Evolutionary conservation across 2,797 vertebrate species (phyloP).

Genomic region (Salmo trutta): DNA sequence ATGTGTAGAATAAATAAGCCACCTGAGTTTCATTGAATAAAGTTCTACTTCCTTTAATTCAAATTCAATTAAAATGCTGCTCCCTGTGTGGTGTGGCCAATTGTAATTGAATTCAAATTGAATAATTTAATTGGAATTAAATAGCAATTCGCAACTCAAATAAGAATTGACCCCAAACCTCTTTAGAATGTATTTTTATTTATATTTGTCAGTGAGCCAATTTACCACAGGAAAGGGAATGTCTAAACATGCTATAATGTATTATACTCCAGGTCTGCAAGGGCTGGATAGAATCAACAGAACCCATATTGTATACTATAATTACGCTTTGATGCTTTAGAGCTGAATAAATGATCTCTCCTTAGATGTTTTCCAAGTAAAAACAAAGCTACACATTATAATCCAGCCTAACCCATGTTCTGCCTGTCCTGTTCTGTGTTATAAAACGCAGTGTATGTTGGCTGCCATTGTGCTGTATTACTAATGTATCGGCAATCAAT

Average conservation of each 20-base stretch:
- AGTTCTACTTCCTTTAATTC: no score
- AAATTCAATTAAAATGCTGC: no score
- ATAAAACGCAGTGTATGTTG: not conserved
- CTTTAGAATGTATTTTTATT: no score
- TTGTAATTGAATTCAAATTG: no score
- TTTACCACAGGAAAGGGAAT: not conserved
- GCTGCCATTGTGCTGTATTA: not conserved
- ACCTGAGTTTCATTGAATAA: no score
- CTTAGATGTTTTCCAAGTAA: not conserved
- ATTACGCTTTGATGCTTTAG: not conserved
- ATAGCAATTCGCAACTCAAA: no score
- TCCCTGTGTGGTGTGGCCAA: no score
- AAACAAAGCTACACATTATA: not conserved
- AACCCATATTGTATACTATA: slow-evolving; percentile 1
- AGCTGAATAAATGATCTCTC: not conserved
- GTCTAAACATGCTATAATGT: not conserved
- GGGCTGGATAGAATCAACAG: not conserved
- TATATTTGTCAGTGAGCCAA: not conserved
- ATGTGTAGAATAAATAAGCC: no score
- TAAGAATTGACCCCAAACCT: no score
- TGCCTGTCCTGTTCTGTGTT: not conserved
- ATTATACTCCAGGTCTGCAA: not conserved
- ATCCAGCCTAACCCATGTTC: not conserved
- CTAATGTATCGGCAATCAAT: not conserved
- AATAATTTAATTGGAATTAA: no score